Percentiles rank a stretch among this genome's conserved stretches.
Evolutionary conservation across 2,888 invertebrate genomes (phyloP).

Genomic region (Hyles lineata): DNA sequence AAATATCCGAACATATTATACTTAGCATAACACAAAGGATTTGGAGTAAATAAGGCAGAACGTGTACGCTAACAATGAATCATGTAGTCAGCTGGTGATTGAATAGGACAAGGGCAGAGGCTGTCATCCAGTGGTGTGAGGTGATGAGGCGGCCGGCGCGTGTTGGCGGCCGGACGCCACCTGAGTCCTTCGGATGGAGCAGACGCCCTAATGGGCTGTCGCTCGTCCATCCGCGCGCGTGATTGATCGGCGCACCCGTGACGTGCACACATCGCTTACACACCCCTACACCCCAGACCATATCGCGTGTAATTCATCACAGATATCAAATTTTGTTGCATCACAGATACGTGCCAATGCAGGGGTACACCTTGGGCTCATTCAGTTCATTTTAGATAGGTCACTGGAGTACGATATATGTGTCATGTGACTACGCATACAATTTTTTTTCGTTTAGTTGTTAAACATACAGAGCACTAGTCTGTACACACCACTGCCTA

Average conservation of each 20-base stretch:
- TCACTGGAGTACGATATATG: background rate
- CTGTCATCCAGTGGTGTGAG: conserved; percentile 40
- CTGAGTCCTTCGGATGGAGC: conserved; percentile 59
- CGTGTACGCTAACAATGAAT: conserved; percentile 40
- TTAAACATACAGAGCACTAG: too few species aligned
- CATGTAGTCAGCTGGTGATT: conserved; percentile 59
- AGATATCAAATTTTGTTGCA: conserved; percentile 55
- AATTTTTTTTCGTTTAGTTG: background rate
- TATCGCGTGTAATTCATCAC: conserved; percentile 75
- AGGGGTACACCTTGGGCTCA: background rate
- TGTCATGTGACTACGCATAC: background rate
- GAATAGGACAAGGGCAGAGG: conserved; percentile 57
- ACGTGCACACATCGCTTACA: conserved; percentile 73
- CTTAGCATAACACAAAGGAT: background rate
- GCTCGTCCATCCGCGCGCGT: conserved; percentile 74
- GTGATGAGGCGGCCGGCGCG: conserved; percentile 37
- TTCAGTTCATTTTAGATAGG: background rate
- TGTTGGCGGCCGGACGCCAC: conserved; percentile 47
- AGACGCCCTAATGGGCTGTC: conserved; percentile 79
- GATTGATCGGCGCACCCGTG: conserved; percentile 80
- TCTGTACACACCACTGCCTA: too few species aligned
- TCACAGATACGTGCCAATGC: background rate
- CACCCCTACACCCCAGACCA: conserved; percentile 62
- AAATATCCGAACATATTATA: too few species aligned
- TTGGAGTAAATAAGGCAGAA: background rate